Conservation (phyloP, 2,113 vertebrate species). For the Guaruba guarouba region DNA sequence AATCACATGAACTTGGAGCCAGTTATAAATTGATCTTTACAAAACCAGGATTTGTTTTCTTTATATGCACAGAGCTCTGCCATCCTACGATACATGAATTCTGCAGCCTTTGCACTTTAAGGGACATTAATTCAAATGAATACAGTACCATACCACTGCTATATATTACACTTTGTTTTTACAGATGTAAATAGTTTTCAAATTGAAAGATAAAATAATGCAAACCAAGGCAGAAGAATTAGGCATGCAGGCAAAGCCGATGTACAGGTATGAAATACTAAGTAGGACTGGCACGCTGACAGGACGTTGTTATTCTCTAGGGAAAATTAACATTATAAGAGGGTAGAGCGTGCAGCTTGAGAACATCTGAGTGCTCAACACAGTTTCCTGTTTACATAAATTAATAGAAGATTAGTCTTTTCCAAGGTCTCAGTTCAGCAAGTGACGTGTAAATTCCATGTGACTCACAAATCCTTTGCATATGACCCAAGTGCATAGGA, state of each 20-base stretch:
- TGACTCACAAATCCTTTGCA: conserved; percentile 42
- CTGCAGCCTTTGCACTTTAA: conserved; percentile 30
- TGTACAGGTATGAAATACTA: conserved; percentile 28
- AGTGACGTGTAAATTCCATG: conserved; percentile 28
- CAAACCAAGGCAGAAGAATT: background rate
- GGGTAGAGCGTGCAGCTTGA: background rate
- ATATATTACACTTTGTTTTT: conserved; percentile 52
- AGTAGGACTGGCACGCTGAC: background rate
- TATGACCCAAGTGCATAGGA: background rate
- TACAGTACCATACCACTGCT: background rate
- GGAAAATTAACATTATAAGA: background rate
- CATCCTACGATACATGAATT: background rate
- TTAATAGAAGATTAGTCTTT: conserved; percentile 26
- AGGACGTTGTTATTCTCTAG: background rate
- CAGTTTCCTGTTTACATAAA: conserved; percentile 50
- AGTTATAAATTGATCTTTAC: background rate
- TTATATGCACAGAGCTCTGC: background rate
- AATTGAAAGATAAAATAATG: conserved; percentile 30
- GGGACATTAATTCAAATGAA: conserved; percentile 60
- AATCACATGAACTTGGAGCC: background rate
- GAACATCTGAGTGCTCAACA: background rate
- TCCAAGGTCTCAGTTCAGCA: conserved; percentile 33
- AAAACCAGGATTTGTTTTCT: background rate
- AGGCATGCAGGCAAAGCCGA: background rate
- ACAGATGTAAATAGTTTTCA: conserved; percentile 57